Evolutionary conservation across 2,113 vertebrate genomes (phyloP).

Genomic region (Arizona elegans): DNA sequence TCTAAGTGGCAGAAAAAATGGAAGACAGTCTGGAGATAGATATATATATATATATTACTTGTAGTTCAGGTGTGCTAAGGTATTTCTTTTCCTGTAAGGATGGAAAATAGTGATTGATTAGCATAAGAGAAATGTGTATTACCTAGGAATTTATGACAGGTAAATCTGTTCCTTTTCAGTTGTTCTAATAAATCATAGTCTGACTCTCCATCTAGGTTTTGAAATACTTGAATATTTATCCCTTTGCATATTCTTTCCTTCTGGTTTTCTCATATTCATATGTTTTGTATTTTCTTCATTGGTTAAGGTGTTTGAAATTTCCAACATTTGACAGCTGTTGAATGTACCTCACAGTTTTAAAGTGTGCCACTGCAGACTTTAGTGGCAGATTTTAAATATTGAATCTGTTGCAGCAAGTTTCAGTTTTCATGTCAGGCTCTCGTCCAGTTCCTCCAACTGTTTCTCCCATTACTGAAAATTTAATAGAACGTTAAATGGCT

Average conservation of each 20-base stretch:
- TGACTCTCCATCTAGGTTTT: slow-evolving; percentile 18
- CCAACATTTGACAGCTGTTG: slow-evolving; percentile 7
- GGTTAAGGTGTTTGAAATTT: not conserved
- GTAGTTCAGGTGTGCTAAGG: slow-evolving; percentile 31
- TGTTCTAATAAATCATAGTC: slow-evolving; percentile 36
- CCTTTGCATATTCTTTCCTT: not conserved
- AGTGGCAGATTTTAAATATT: not conserved
- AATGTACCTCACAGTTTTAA: not conserved
- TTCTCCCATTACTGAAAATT: not conserved
- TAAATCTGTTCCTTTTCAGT: slow-evolving; percentile 36
- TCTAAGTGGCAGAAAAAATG: slow-evolving; percentile 62
- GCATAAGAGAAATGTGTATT: slow-evolving; percentile 49
- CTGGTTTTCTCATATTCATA: not conserved
- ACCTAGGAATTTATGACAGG: slow-evolving; percentile 20
- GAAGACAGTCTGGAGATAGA: slow-evolving; percentile 67
- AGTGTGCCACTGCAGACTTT: not conserved
- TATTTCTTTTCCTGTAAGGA: slow-evolving; percentile 48
- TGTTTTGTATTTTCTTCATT: not conserved
- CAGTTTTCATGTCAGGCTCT: not conserved
- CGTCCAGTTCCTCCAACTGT: not conserved
- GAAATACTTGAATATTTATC: not conserved
- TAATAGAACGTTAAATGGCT: not conserved
- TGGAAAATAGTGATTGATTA: slow-evolving; percentile 52
- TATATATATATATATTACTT: slow-evolving; percentile 40
- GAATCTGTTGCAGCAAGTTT: not conserved